These are phyloP conservation scores for Pristis pectinata DNA, from an alignment of 2,797 vertebrate genomes.

Conservation along the genomic window DNA sequence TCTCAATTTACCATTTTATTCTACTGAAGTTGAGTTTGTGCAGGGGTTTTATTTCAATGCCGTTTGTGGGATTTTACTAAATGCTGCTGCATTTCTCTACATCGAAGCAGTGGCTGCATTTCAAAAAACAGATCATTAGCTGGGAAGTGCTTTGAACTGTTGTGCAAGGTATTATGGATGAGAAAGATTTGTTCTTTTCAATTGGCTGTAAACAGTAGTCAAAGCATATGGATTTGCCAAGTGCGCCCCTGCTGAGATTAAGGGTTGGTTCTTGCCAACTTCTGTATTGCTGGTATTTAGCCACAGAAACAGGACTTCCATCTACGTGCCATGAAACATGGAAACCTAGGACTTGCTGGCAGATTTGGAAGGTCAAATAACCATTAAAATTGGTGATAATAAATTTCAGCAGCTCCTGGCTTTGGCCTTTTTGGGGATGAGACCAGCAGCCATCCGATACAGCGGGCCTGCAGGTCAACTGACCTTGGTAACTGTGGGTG, in stretches of 20 bases:
- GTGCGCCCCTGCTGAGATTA: background rate
- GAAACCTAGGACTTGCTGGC: too few species aligned
- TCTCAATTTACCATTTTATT: background rate
- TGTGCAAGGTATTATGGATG: background rate
- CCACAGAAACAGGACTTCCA: too few species aligned
- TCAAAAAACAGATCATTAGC: background rate
- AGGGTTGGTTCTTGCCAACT: background rate
- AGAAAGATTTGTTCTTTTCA: background rate
- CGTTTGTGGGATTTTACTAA: background rate
- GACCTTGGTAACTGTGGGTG: too few species aligned
- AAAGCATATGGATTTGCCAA: background rate
- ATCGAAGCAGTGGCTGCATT: background rate
- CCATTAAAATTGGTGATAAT: too few species aligned
- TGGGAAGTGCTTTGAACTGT: background rate
- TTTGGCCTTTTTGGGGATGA: too few species aligned
- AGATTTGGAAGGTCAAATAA: background rate
- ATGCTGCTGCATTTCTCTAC: background rate
- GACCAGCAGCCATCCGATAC: too few species aligned
- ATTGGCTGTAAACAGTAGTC: background rate
- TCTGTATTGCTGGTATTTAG: too few species aligned
- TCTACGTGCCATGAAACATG: too few species aligned
- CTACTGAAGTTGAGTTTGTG: background rate
- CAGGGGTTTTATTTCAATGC: background rate
- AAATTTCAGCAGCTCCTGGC: too few species aligned
- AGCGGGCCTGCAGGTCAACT: too few species aligned